A percentile compares a stretch with the other conserved stretches of the same genome.
Conservation (phyloP, 2,113 vertebrate species). For the Mystacornis crossleyi region DNA sequence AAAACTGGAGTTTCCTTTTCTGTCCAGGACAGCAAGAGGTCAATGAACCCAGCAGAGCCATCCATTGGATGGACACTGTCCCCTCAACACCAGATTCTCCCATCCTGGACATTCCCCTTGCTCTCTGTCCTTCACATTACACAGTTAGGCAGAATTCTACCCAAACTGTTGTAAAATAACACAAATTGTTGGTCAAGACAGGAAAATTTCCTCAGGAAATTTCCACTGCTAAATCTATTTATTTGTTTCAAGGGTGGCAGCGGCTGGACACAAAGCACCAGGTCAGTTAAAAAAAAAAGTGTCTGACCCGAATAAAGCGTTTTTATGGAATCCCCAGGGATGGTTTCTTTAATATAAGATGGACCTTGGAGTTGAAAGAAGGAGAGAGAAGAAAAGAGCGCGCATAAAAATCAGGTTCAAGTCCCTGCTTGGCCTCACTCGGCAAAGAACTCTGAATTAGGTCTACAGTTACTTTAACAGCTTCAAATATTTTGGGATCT, state of each 20-base stretch:
- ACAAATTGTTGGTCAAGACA: neutral
- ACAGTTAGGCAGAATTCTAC: neutral
- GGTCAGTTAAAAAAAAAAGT: neutral
- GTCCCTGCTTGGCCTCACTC: neutral
- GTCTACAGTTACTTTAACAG: neutral
- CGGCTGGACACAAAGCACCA: neutral
- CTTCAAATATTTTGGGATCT: conserved; percentile 7
- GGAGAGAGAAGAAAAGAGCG: neutral
- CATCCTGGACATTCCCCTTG: neutral
- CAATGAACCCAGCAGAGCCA: neutral
- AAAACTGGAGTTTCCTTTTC: conserved; percentile 51
- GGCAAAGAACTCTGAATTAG: neutral
- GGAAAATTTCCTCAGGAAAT: neutral
- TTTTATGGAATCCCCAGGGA: neutral
- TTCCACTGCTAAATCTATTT: neutral
- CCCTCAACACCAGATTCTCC: neutral
- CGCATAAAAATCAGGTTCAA: neutral
- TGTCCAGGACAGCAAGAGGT: conserved; percentile 6
- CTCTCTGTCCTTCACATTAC: neutral
- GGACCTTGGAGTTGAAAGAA: neutral
- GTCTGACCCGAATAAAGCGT: neutral
- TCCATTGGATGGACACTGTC: neutral
- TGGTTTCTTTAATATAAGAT: neutral
- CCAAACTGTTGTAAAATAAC: neutral
- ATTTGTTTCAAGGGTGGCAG: neutral